phyloP scores from a whole-genome alignment of 2,113 vertebrate species.

The Tychaedon coryphoeus region DNA sequence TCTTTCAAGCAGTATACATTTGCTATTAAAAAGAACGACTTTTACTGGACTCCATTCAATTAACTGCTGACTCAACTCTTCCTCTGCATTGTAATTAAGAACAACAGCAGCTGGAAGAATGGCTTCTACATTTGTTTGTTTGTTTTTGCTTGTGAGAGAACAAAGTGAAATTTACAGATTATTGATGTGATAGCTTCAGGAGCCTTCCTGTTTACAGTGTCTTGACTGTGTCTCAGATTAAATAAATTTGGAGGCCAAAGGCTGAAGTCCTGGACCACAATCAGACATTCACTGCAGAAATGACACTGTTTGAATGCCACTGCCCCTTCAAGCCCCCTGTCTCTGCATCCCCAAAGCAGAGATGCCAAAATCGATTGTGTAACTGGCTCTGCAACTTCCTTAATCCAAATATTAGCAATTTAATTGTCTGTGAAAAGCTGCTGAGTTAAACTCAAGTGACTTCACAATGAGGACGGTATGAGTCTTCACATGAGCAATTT shows the following conservation, averaged over 20 bases:
- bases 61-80: slow-evolving; percentile 10
- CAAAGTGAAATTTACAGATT: slow-evolving; percentile 15
- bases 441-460: background rate
- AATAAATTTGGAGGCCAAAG: background rate
- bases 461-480: background rate
- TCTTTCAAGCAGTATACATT: background rate
- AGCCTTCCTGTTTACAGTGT: slow-evolving; percentile 2
- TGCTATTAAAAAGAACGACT: background rate
- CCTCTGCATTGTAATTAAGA: background rate
- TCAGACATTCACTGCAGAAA: background rate
- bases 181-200: background rate
- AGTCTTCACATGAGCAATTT: background rate
- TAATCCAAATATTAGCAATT: background rate
- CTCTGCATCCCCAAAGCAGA: background rate
- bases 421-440: background rate
- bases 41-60: background rate
- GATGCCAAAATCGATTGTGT: background rate
- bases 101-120: background rate
- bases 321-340: background rate
- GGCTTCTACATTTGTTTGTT: slow-evolving; percentile 4
- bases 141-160: background rate
- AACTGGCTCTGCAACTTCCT: background rate
- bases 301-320: background rate
- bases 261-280: background rate
- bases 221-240: background rate